Evolutionary conservation across 2,113 vertebrate genomes (phyloP).

Genomic region (Centrocercus urophasianus): DNA sequence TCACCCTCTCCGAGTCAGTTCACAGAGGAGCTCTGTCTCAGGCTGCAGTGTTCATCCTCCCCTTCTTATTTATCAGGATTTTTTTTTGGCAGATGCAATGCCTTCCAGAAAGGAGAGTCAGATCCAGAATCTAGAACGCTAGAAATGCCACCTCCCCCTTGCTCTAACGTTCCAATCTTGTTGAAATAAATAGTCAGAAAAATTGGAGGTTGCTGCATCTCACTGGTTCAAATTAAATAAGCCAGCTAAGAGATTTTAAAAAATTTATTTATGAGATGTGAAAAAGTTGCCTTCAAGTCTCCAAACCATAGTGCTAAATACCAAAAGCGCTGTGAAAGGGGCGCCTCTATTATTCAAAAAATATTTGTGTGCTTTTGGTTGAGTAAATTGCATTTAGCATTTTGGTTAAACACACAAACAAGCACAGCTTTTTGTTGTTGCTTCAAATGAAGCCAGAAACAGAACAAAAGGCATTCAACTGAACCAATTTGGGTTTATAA

Average conservation of each 20-base stretch:
- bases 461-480: slow-evolving; percentile 76
- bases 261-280: slow-evolving; percentile 61
- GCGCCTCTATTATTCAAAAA: slow-evolving; percentile 36
- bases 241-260: background rate
- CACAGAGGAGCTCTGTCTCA: slow-evolving; percentile 56
- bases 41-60: slow-evolving; percentile 23
- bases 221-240: slow-evolving; percentile 9
- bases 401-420: slow-evolving; percentile 72
- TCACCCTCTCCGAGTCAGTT: background rate
- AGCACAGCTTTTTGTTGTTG: slow-evolving; percentile 70
- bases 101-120: slow-evolving; percentile 12
- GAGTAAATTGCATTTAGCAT: slow-evolving; percentile 56
- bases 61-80: slow-evolving; percentile 43
- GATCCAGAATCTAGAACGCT: background rate
- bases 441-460: slow-evolving; percentile 74
- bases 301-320: slow-evolving; percentile 61
- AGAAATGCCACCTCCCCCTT: background rate
- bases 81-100: slow-evolving; percentile 36
- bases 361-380: slow-evolving; percentile 55
- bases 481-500: slow-evolving; percentile 71
- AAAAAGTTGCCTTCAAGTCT: slow-evolving; percentile 48
- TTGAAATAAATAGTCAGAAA: background rate
- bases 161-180: background rate
- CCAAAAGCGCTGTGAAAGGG: slow-evolving; percentile 50
- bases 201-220: background rate